Base-by-base conservation (phyloP, 2,888 invertebrate genomes). In the Agrochola lychnidis region DNA sequence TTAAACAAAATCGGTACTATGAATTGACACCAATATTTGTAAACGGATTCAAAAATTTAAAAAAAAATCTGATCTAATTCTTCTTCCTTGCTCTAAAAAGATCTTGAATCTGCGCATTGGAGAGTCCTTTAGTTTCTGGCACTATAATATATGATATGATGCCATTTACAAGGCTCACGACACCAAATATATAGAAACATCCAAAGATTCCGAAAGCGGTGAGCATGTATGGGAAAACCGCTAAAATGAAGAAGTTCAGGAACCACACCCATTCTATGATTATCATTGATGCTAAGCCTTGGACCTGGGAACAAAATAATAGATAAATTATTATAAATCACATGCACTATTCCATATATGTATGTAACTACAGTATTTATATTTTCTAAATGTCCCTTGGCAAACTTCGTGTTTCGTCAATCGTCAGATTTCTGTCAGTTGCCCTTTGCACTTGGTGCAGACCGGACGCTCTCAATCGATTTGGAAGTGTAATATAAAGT, bases 81-180 rank as follows among this genome's bases (percentile, higher is more conserved):
- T 84, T 84, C n/a, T 78, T 84, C 40, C 84, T 83, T 10, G 70
- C 90, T 79, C 3, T 84, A 78, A 84, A 92, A 90, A 75, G 59
- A 40, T 88, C 89, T 66, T 96, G 94, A 30, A 97, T 97, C 70
- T 94, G 92, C 25, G 92, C 91, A 57, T 93, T 94, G 0, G 95
- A 94, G 1, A 96, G 89, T 2, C 97, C 97, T 74, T 97, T 97
- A 0, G 97, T 97, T 88, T 97, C 97, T 0, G 97, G 97, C 0
- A 97, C 90, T 4, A 92, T 84, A 22, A 94, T 85, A 59, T 91
- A 91, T 0, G 93, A 90, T n/a, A 94, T 83, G 0, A 94, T 56
- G 0, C 92, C 91, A 7, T 96, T 92, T 0, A 88, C 9, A 0
- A 94, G 51, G 19, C 92, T 92, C 36, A 92, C 90, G 0, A 83